phyloP scores from a whole-genome alignment of 2,797 vertebrate species.

The Rhynchonycteris naso region DNA sequence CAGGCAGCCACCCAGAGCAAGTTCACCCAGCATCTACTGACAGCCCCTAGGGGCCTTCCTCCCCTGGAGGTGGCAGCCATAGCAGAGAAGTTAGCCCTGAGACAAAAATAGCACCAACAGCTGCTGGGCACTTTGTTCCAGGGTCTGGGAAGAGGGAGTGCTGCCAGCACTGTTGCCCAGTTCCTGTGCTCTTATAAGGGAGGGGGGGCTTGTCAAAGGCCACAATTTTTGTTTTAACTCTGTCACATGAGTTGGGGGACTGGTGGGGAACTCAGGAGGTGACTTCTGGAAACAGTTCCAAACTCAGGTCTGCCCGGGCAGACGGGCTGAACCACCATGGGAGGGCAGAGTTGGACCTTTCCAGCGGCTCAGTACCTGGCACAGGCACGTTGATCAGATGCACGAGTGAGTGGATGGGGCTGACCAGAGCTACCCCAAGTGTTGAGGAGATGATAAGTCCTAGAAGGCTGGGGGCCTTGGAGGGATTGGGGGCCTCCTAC shows the following conservation, averaged over 20 bases:
- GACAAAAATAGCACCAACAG: not conserved
- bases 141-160: not conserved
- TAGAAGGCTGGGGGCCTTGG: not conserved
- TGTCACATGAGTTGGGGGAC: not conserved
- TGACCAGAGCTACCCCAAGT: not conserved
- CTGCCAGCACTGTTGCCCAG: not conserved
- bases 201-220: not conserved
- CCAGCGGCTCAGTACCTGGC: not conserved
- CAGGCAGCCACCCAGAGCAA: not conserved
- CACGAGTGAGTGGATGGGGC: not conserved
- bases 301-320: not conserved
- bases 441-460: not conserved
- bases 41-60: not conserved
- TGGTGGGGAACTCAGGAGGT: not conserved
- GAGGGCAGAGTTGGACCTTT: not conserved
- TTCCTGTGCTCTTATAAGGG: no score
- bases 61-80: not conserved
- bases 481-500: no score
- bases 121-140: not conserved
- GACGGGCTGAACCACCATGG: not conserved
- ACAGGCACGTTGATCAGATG: rapidly evolving
- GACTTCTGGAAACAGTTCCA: not conserved
- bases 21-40: not conserved
- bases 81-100: not conserved
- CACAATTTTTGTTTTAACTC: not conserved